phyloP scores from a whole-genome alignment of 2,888 invertebrate species.

The Gymnocheta viridis region DNA sequence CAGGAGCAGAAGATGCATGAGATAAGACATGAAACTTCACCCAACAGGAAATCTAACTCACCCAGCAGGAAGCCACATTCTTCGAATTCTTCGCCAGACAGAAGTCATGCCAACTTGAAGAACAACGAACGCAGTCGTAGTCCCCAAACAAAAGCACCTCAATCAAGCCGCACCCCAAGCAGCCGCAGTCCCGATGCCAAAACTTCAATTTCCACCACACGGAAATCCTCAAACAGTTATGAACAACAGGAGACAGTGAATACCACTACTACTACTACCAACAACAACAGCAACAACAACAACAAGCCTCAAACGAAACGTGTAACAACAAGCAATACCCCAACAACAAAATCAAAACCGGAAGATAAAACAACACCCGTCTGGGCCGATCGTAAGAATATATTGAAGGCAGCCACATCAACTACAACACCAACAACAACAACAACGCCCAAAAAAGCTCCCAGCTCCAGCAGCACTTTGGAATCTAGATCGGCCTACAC shows the following conservation, averaged over 20 bases:
- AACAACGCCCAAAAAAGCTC: slow-evolving; percentile 56
- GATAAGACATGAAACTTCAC: slow-evolving; percentile 38
- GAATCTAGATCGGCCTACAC: slow-evolving; percentile 63
- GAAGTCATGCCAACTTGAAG: slow-evolving; percentile 24
- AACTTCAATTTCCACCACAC: neutral
- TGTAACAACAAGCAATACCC: slow-evolving; percentile 37
- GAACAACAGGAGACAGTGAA: slow-evolving; percentile 37
- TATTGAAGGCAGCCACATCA: slow-evolving; percentile 72
- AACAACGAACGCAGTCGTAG: slow-evolving; percentile 48
- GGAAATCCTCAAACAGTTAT: slow-evolving; percentile 11
- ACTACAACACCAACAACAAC: slow-evolving; percentile 64
- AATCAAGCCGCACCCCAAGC: neutral
- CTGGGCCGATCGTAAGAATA: slow-evolving; percentile 78
- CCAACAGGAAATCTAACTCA: slow-evolving; percentile 22
- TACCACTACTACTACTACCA: neutral
- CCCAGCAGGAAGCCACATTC: slow-evolving; percentile 41
- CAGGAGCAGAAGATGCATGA: slow-evolving; percentile 13
- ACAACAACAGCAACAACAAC: too few species aligned
- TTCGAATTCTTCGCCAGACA: slow-evolving; percentile 28
- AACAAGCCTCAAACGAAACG: slow-evolving; percentile 71
- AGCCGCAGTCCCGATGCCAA: slow-evolving; percentile 55
- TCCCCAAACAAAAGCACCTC: slow-evolving; percentile 29
- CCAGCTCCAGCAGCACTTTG: slow-evolving; percentile 58
- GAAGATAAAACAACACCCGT: slow-evolving; percentile 74
- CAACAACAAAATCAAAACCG: slow-evolving; percentile 55